Base-by-base conservation (phyloP, 2,888 invertebrate species). In the Catocala fraxini region DNA sequence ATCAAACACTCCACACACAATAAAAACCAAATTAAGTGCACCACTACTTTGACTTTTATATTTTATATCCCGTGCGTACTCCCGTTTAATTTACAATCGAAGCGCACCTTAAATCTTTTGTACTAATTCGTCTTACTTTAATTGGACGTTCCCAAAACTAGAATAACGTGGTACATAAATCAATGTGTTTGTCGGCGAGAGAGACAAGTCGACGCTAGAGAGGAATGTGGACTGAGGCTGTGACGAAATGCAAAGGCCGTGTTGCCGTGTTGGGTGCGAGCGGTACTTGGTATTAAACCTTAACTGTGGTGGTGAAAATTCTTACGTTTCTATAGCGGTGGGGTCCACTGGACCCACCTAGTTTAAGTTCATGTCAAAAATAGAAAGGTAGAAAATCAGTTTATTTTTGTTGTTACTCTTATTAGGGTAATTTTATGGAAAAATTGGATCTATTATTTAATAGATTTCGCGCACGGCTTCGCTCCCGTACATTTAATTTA, bases 171-270 rank as follows among this genome's bases (percentile, higher is more conserved):
- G 63, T 58, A 69, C 65, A 82, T 83, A 83, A 83, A 83, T 84
- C 83, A 81, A 80, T 75, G 75, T 75, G 76, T 82, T 80, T 75
- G 73, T 73, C 69, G 75, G 73, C 68, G 63, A 74, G 70, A 75
- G 73, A 81, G 82, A 84, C 82, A 80, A 75, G 72, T 78, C 77
- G 83, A 82, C 81, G 79, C 83, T 77, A 70, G 71, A 75, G 15
- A 69, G 86, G 86, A 86, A 86, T 86, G 86, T 75, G 73, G 82
- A 70, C 71, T 67, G 71, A 67, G 75, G 74, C 68, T 83, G 79
- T 86, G 84, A 85, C 87, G 87, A 86, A 87, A 87, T 76, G 79
- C 61, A 76, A 83, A 83, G 84, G 82, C 86, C 80, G 81, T 52
- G 55, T 69, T 64, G 51, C 66, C 71, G 70, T 57, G 70, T 49